These are phyloP conservation scores for Tachina fera DNA, from an alignment of 2,888 invertebrate genomes.

Conservation along the genomic window DNA sequence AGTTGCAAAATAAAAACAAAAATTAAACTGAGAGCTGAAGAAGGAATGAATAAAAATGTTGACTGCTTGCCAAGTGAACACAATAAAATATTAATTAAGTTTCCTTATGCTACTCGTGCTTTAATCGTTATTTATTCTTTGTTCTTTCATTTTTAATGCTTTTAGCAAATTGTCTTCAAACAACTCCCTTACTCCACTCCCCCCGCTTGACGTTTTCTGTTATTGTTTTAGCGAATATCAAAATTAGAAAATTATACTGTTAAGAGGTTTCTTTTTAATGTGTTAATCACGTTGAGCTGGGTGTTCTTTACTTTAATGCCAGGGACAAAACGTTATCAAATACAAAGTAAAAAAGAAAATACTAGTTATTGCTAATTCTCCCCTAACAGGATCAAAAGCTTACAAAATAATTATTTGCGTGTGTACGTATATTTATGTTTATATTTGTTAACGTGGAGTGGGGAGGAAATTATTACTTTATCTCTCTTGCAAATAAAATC, in stretches of 20 bases:
- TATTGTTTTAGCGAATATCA: neutral
- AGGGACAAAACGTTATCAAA: constrained; percentile 8
- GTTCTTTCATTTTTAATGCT: constrained; percentile 19
- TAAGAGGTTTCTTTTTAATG: constrained; percentile 19
- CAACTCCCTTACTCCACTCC: neutral
- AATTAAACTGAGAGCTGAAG: neutral
- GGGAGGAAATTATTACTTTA: constrained; percentile 2
- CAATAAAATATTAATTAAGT: constrained; percentile 68
- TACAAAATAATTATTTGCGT: neutral
- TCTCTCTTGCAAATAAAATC: constrained; percentile 7
- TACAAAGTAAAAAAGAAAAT: constrained; percentile 13
- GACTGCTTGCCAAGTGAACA: constrained; percentile 60
- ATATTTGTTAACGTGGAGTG: neutral
- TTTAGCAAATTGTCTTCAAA: constrained; percentile 28
- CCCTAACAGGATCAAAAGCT: constrained; percentile 1
- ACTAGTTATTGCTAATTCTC: neutral
- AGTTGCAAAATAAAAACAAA: neutral
- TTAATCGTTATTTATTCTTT: constrained; percentile 38
- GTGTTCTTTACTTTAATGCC: neutral
- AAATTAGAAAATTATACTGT: constrained; percentile 33
- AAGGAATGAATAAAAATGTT: constrained; percentile 21
- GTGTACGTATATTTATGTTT: neutral
- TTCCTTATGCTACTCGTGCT: constrained; percentile 53
- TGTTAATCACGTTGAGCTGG: constrained; percentile 3
- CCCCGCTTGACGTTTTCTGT: neutral